phyloP scores from a whole-genome alignment of 2,113 vertebrate genomes.

The Tapirus terrestris region DNA sequence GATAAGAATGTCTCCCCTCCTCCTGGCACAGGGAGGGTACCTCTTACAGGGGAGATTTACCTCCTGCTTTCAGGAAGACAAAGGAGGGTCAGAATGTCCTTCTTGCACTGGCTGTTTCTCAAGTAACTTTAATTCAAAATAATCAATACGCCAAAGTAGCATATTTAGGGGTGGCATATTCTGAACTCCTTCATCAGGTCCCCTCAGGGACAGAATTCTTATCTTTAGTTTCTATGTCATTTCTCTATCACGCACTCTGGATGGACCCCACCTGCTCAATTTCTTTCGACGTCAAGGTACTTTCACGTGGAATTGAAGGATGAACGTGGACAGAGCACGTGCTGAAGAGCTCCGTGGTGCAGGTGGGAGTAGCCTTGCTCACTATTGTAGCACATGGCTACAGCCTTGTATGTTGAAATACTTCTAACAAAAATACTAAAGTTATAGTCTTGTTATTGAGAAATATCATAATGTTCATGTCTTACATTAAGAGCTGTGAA shows the following conservation, averaged over 20 bases:
- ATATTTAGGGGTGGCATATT: neutral
- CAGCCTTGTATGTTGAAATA: neutral
- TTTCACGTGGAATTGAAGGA: neutral
- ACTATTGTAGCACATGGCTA: neutral
- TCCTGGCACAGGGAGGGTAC: neutral
- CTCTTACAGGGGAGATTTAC: neutral
- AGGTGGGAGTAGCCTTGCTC: too few relatives aligned
- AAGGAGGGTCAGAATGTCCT: neutral
- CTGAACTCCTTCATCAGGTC: neutral
- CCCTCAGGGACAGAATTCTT: neutral
- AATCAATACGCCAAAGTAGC: neutral
- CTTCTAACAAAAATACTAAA: constrained; percentile 26
- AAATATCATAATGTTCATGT: neutral
- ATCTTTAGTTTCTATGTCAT: neutral
- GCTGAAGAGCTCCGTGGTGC: neutral
- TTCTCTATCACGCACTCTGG: neutral
- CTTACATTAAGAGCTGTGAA: neutral
- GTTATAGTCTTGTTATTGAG: constrained; percentile 37
- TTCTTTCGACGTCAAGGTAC: neutral
- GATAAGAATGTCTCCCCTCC: neutral
- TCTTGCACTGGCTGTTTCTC: neutral
- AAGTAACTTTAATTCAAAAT: neutral
- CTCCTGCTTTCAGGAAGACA: neutral
- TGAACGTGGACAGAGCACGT: neutral
- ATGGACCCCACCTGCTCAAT: neutral